These are phyloP conservation scores for Crocallis elinguaria DNA, from an alignment of 2,888 invertebrate genomes.

Conservation along the genomic window DNA sequence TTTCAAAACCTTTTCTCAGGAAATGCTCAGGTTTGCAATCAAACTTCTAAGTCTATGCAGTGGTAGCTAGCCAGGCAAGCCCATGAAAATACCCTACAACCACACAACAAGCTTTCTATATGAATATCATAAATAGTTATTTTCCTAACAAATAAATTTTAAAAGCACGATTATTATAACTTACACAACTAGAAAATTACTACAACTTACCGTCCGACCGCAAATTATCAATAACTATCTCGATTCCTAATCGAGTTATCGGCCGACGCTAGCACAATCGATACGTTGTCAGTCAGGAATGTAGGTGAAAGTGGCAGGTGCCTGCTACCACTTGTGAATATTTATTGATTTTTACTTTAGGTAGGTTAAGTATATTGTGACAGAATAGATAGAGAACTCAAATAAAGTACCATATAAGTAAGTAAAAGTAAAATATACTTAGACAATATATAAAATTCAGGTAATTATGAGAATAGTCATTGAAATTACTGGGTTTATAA, in stretches of 20 bases:
- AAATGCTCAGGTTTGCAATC: too few relatives aligned
- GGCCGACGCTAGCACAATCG: slow-evolving; percentile 23
- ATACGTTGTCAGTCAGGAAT: slow-evolving; percentile 30
- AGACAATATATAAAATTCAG: too few relatives aligned
- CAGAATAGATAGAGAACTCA: background rate
- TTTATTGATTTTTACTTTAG: slow-evolving; percentile 36
- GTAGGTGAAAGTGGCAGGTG: slow-evolving; percentile 40
- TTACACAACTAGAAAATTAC: background rate
- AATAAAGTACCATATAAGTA: too few relatives aligned
- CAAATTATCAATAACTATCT: slow-evolving; percentile 23
- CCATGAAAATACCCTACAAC: too few relatives aligned
- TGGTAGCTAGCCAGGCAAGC: too few relatives aligned
- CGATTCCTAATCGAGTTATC: slow-evolving; percentile 16
- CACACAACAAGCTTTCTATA: too few relatives aligned
- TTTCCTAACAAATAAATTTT: background rate
- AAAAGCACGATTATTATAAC: background rate
- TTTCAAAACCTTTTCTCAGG: too few relatives aligned
- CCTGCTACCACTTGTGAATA: slow-evolving; percentile 35
- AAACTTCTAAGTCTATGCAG: too few relatives aligned
- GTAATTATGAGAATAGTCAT: too few relatives aligned
- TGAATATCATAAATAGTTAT: too few relatives aligned
- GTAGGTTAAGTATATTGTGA: slow-evolving; percentile 14
- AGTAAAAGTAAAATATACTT: too few relatives aligned
- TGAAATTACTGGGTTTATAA: too few relatives aligned
- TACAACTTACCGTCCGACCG: slow-evolving; percentile 1